A percentile compares a stretch with the other conserved stretches of the same genome.
phyloP scores from a whole-genome alignment of 1,140 invertebrate genomes.

The Neodiprion virginianus region DNA sequence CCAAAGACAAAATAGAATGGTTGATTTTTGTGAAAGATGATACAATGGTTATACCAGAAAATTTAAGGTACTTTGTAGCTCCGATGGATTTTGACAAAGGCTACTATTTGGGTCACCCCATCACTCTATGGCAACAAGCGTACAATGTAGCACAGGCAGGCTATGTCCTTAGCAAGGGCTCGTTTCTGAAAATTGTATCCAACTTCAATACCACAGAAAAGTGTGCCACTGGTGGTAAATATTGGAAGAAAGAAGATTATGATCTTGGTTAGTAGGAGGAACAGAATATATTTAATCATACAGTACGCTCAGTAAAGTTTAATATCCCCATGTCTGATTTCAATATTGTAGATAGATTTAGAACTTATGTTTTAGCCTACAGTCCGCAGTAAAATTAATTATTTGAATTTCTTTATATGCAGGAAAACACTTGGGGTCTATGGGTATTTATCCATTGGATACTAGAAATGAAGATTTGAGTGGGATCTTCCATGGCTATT shows the following conservation, averaged over 20 bases:
- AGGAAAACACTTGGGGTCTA: slow-evolving; percentile 59
- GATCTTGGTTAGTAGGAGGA: slow-evolving; percentile 57
- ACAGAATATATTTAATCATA: slow-evolving; percentile 5
- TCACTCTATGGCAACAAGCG: slow-evolving; percentile 57
- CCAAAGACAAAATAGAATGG: slow-evolving; percentile 48
- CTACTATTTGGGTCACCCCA: slow-evolving; percentile 63
- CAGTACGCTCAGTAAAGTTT: too few relatives aligned
- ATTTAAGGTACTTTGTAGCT: slow-evolving; percentile 58
- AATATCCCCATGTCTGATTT: not conserved
- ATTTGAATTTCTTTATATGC: slow-evolving; percentile 19
- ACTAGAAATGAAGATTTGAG: slow-evolving; percentile 57
- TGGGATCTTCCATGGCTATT: slow-evolving; percentile 62
- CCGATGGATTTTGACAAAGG: slow-evolving; percentile 47
- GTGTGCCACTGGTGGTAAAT: slow-evolving; percentile 58
- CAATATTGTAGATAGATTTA: not conserved
- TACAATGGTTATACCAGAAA: slow-evolving; percentile 61
- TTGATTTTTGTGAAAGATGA: slow-evolving; percentile 60
- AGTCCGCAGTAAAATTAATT: not conserved
- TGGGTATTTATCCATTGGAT: slow-evolving; percentile 59
- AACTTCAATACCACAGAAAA: slow-evolving; percentile 55
- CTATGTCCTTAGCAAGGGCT: slow-evolving; percentile 60
- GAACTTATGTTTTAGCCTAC: not conserved
- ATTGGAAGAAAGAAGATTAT: slow-evolving; percentile 66
- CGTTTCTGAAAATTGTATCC: slow-evolving; percentile 46
- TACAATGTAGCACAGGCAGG: slow-evolving; percentile 64